A percentile compares a stretch with the other conserved stretches of the same genome.
phyloP scores from a whole-genome alignment of 2,888 invertebrate species.

The Eupithecia vulgata region DNA sequence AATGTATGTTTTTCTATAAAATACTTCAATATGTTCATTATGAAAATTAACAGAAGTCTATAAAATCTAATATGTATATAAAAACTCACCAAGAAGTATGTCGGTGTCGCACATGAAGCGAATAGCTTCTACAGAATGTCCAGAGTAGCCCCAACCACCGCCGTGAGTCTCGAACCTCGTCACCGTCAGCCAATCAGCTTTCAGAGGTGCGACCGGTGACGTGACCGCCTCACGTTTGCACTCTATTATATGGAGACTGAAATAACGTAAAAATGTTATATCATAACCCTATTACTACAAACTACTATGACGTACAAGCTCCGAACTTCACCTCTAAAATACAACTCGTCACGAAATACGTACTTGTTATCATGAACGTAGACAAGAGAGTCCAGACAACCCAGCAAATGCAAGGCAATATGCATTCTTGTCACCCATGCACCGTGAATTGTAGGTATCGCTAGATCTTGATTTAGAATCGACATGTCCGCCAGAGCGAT shows the following conservation, averaged over 20 bases:
- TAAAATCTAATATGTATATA: not conserved
- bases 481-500: conserved; percentile 79
- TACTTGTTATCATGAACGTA: conserved; percentile 89
- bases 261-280: not conserved
- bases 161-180: conserved; percentile 97
- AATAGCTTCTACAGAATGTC: conserved; percentile 97
- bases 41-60: not conserved
- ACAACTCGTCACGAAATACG: conserved; percentile 40
- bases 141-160: conserved; percentile 99
- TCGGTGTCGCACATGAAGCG: conserved; percentile 97
- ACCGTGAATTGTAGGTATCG: conserved; percentile 88
- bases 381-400: conserved; percentile 94
- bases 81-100: conserved; percentile 86
- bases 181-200: conserved; percentile 92
- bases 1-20: not conserved
- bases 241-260: conserved; percentile 63
- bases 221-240: conserved; percentile 63
- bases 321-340: not conserved
- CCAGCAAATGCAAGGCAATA: conserved; percentile 94
- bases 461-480: conserved; percentile 91
- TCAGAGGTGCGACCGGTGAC: conserved; percentile 72
- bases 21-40: not conserved
- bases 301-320: not conserved
- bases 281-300: not conserved
- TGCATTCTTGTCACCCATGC: conserved; percentile 92